A percentile compares a stretch with the other conserved stretches of the same genome.
Conservation (phyloP, 1,140 invertebrate genomes). For the Himalopsyche phryganea region DNA sequence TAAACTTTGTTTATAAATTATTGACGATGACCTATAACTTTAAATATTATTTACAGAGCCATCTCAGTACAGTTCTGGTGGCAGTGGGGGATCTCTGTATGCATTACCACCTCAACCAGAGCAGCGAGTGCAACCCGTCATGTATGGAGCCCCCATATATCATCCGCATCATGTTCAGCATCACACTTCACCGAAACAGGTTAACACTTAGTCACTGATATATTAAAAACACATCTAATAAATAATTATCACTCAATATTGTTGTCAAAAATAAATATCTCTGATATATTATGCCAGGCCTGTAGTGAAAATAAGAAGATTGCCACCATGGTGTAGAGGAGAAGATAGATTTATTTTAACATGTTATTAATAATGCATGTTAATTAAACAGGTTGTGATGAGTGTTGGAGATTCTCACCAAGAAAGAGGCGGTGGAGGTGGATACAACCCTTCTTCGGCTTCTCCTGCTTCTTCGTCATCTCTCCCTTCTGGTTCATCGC, state of each 20-base stretch:
- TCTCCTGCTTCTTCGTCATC: slow-evolving; percentile 11
- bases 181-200: slow-evolving; percentile 32
- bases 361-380: too few species aligned
- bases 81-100: slow-evolving; percentile 41
- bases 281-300: too few species aligned
- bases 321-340: too few species aligned
- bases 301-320: too few species aligned
- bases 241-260: too few species aligned
- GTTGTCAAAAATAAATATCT: too few species aligned
- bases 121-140: slow-evolving; percentile 42
- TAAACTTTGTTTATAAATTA: too few species aligned
- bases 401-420: slow-evolving; percentile 16
- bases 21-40: too few species aligned
- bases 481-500: slow-evolving; percentile 3
- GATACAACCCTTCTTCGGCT: background rate
- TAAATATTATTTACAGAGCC: slow-evolving; percentile 36
- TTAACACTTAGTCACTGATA: too few species aligned
- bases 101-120: slow-evolving; percentile 42
- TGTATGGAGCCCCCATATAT: slow-evolving; percentile 37
- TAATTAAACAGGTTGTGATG: slow-evolving; percentile 10
- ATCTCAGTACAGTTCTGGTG: slow-evolving; percentile 43
- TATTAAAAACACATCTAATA: too few species aligned
- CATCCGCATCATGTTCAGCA: slow-evolving; percentile 36
- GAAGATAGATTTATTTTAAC: too few species aligned
- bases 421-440: background rate